Percentiles rank a stretch among this genome's conserved stretches.
Evolutionary conservation across 64 coral and sea anemone species (phyloP).

Genomic region (Platygyra sinensis): DNA sequence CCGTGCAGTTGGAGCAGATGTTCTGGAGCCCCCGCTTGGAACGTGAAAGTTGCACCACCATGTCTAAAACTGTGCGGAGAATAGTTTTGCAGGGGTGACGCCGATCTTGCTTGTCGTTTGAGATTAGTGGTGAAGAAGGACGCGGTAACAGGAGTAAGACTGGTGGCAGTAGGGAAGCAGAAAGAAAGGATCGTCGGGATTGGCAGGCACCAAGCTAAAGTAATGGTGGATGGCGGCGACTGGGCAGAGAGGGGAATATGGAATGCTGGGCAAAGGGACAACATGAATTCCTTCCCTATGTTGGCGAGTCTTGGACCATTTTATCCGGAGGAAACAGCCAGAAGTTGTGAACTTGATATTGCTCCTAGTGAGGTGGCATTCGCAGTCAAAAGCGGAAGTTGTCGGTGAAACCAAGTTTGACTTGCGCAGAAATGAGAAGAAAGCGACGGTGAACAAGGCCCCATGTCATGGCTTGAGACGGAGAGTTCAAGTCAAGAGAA

Average conservation of each 20-base stretch:
- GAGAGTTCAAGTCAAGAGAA: slow-evolving; percentile 23
- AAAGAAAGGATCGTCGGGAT: background rate
- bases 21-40: background rate
- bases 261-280: background rate
- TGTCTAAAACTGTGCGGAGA: background rate
- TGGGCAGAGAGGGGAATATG: too few species aligned
- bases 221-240: background rate
- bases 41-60: background rate
- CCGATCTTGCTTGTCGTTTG: background rate
- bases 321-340: slow-evolving; percentile 19
- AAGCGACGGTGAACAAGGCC: slow-evolving; percentile 20
- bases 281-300: slow-evolving; percentile 8
- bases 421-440: too few species aligned
- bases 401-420: slow-evolving; percentile 23
- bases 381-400: slow-evolving; percentile 13
- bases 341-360: slow-evolving; percentile 38
- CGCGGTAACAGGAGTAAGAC: background rate
- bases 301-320: slow-evolving; percentile 50
- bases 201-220: background rate
- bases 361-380: background rate
- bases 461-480: slow-evolving; percentile 22
- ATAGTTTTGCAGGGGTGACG: background rate
- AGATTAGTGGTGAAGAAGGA: background rate
- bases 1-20: background rate
- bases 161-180: background rate